Evolutionary conservation across 2,113 vertebrate genomes (phyloP).

Genomic region (Python bivittatus): DNA sequence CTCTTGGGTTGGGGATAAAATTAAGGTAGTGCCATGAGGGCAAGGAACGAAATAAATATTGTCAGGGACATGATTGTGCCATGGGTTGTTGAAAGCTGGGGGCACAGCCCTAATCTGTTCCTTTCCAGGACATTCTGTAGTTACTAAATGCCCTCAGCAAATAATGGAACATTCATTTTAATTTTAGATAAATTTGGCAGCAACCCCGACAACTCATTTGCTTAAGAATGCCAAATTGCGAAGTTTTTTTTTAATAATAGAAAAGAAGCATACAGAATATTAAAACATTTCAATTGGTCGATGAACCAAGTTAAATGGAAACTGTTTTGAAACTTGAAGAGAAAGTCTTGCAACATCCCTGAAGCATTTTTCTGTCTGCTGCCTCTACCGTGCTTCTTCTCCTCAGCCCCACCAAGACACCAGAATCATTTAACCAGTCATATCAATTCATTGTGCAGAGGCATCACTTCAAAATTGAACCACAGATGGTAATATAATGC

Average conservation of each 20-base stretch:
- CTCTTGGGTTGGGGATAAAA: not conserved
- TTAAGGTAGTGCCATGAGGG: not conserved
- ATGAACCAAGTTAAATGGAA: not conserved
- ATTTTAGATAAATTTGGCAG: not conserved
- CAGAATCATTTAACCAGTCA: not conserved
- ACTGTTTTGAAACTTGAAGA: not conserved
- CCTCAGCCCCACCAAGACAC: not conserved
- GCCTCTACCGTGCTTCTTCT: not conserved
- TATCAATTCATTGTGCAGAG: not conserved
- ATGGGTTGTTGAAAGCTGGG: not conserved
- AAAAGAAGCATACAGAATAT: not conserved
- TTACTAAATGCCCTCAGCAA: not conserved
- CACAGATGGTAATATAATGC: not conserved
- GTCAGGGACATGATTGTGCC: not conserved
- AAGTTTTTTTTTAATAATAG: not conserved
- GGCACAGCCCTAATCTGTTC: not conserved
- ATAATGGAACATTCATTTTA: not conserved
- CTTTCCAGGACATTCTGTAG: not conserved
- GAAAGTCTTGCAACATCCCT: not conserved
- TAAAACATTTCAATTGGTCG: not conserved
- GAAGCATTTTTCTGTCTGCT: not conserved
- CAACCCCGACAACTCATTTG: not conserved
- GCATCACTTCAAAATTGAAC: not conserved
- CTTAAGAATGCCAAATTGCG: not conserved
- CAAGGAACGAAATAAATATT: not conserved